These are phyloP conservation scores for Diadumene lineata DNA, from an alignment of 92 coral and sea anemone genomes.

Conservation along the genomic window DNA sequence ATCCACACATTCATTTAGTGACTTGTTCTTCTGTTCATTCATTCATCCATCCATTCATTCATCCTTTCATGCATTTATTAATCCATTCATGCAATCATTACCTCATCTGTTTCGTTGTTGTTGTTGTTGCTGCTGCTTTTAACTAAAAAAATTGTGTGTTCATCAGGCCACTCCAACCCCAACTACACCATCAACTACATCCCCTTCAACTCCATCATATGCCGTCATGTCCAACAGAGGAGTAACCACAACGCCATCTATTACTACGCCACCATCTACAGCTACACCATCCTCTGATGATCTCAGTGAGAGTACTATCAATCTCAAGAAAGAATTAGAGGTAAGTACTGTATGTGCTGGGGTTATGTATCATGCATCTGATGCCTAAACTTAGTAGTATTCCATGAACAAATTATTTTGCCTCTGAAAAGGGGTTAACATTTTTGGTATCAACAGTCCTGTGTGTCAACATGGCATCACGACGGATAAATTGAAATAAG, in stretches of 20 bases:
- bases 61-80: too few relatives aligned
- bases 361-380: too few relatives aligned
- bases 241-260: conserved; percentile 25
- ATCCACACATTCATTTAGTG: too few relatives aligned
- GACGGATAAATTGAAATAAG: too few relatives aligned
- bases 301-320: conserved; percentile 85
- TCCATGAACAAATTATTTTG: too few relatives aligned
- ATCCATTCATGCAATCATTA: too few relatives aligned
- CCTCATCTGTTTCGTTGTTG: not conserved
- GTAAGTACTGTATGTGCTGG: conserved; percentile 32
- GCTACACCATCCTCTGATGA: conserved; percentile 22
- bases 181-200: conserved; percentile 56
- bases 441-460: too few relatives aligned
- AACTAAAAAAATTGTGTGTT: conserved; percentile 1
- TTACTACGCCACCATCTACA: conserved; percentile 36
- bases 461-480: too few relatives aligned
- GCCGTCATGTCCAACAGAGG: conserved; percentile 66
- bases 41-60: too few relatives aligned
- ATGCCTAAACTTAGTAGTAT: too few relatives aligned
- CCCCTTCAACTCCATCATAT: conserved; percentile 78
- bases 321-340: conserved; percentile 91
- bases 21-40: too few relatives aligned
- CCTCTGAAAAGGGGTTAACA: too few relatives aligned
- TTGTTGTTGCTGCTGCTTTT: not conserved
- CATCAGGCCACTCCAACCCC: conserved; percentile 68